Percentiles rank a stretch among this genome's conserved stretches.
Conservation (phyloP, 2,888 invertebrate genomes). For the Frankliniella fusca region DNA sequence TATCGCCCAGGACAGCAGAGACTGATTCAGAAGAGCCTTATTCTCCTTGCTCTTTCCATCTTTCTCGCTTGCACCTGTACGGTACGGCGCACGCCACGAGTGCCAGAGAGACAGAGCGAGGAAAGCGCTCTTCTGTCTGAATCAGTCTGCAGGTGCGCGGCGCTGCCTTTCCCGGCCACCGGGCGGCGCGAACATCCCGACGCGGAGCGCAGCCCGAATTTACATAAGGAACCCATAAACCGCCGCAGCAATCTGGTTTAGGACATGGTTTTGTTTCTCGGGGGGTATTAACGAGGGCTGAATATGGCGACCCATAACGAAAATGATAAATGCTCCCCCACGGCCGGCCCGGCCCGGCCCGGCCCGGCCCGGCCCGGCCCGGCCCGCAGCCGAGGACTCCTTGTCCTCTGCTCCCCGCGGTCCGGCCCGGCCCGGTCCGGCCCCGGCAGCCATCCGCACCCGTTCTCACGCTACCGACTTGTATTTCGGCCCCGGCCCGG, state of each 20-base stretch:
- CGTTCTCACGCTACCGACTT: not conserved
- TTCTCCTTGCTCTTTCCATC: not conserved
- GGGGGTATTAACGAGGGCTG: not conserved
- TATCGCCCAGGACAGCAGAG: no score
- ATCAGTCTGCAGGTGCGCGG: not conserved
- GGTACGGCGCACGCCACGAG: no score
- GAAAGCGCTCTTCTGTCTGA: no score
- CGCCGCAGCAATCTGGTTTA: not conserved
- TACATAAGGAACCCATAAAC: conserved; percentile 1
- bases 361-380: not conserved
- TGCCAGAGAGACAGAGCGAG: no score
- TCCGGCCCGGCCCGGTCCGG: not conserved
- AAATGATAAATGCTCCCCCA: conserved; percentile 12
- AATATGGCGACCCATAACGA: conserved; percentile 1
- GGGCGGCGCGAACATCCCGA: not conserved
- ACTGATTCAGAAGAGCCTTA: no score
- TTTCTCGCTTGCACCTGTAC: not conserved
- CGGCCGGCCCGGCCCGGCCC: not conserved
- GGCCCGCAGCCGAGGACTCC: not conserved
- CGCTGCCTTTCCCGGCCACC: not conserved
- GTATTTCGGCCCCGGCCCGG: not conserved
- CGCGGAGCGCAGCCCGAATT: not conserved
- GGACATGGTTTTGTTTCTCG: conserved; percentile 16
- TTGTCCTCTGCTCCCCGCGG: not conserved
- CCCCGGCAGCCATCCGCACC: not conserved